Base-by-base conservation (phyloP, 2,113 vertebrate genomes). In the Lophura nycthemera region DNA sequence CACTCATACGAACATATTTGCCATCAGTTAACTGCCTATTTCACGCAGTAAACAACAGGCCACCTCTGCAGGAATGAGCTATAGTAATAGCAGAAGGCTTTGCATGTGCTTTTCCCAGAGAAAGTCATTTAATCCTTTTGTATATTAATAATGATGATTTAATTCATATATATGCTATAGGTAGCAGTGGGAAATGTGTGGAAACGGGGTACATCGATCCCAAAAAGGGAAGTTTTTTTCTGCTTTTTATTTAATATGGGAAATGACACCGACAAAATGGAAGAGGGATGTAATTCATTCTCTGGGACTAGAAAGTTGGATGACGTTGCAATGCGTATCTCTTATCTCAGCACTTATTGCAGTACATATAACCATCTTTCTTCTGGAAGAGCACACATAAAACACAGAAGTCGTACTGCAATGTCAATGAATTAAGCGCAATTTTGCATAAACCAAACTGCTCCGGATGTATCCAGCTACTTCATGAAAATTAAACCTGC, bases 191-290 rank as follows among this genome's bases (percentile, higher is more conserved):
- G 16, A 90, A 90, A 90, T 7, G 1, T 21, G 52, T 81, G 30
- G 17, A 79, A 72, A 24, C 20, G 75, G 17, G 1, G 27, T 61
- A 67, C 19, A 65, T 45, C 40, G 83, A 77, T 56, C 29, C 38
- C 30, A 71, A 57, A 91, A 83, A 86, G 50, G 8, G 17, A 25
- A 47, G 34, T 4, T 93, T 89, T 89, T 87, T 86, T 30, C 69
- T 71, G 47, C 89, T 95, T 92, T 60, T 47, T 80, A 27, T 67
- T 86, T 90, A 81, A 65, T 78, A 75, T n/a, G 29, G 72, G 70
- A 93, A 91, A 85, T 80, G 13, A 77, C 32, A 59, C 10, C 64
- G 56, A 92, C 64, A 86, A 89, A 91, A 95, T 54, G 61, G 38
- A 92, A 89, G 88, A 22, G 30, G 43, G 32, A 64, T 5, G 1